Evolutionary conservation across 2,888 invertebrate species (phyloP).

Genomic region (Apotomis capreana): DNA sequence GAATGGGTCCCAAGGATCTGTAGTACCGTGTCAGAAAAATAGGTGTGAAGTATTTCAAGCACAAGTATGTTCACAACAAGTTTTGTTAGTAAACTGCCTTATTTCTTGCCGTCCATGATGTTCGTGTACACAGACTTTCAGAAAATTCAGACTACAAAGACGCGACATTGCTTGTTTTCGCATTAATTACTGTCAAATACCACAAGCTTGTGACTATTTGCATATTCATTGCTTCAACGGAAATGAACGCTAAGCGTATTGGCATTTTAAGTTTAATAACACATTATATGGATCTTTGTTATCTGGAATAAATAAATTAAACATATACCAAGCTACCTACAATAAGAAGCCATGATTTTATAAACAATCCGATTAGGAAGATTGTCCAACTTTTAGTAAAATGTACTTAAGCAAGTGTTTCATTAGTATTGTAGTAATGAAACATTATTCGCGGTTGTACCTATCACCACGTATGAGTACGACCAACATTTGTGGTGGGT

Average conservation of each 20-base stretch:
- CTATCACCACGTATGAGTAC: too few relatives aligned
- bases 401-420: too few relatives aligned
- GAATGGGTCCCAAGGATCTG: not conserved
- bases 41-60: not conserved
- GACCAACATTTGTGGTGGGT: too few relatives aligned
- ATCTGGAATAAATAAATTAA: not conserved
- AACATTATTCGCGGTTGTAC: too few relatives aligned
- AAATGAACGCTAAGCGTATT: not conserved
- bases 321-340: not conserved
- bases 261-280: not conserved
- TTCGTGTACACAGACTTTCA: conserved; percentile 14
- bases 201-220: conserved; percentile 11
- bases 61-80: conserved; percentile 23
- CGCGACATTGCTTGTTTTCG: conserved; percentile 16
- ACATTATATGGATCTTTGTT: too few relatives aligned
- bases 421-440: too few relatives aligned
- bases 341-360: not conserved
- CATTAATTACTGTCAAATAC: conserved; percentile 12
- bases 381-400: too few relatives aligned
- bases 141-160: conserved; percentile 1
- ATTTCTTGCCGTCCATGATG: conserved; percentile 14
- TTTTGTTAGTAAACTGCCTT: conserved; percentile 23
- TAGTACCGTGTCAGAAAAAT: conserved; percentile 2
- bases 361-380: not conserved
- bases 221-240: conserved; percentile 2